phyloP scores from a whole-genome alignment of 2,888 invertebrate genomes.

The Oscheius sp. region DNA sequence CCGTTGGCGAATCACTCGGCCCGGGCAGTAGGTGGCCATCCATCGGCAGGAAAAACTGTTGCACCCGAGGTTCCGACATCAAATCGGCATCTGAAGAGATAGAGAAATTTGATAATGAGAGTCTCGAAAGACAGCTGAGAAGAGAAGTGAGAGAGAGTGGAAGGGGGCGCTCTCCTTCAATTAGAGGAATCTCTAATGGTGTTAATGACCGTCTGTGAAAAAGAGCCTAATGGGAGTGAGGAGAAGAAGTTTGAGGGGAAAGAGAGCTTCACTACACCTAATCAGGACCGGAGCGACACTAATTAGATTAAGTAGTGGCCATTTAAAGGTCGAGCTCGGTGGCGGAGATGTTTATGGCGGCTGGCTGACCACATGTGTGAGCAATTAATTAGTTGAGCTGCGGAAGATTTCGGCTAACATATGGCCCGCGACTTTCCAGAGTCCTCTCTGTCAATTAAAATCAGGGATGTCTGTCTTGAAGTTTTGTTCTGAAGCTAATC shows the following conservation, averaged over 20 bases:
- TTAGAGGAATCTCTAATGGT: slow-evolving; percentile 32
- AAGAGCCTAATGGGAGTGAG: slow-evolving; percentile 11
- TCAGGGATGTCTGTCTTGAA: too few species aligned
- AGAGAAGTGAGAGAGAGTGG: not conserved
- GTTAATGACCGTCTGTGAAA: slow-evolving; percentile 26
- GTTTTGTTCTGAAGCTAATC: too few species aligned
- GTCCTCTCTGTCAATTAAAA: not conserved
- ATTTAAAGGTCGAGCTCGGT: slow-evolving; percentile 29
- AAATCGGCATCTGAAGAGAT: slow-evolving; percentile 32
- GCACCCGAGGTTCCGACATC: slow-evolving; percentile 36
- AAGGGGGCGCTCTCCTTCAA: slow-evolving; percentile 18
- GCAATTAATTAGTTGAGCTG: slow-evolving; percentile 42
- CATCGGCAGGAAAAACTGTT: slow-evolving; percentile 32
- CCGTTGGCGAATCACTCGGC: slow-evolving; percentile 28
- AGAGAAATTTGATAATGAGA: slow-evolving; percentile 3
- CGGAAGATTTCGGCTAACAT: slow-evolving; percentile 36
- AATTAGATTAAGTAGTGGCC: slow-evolving; percentile 25
- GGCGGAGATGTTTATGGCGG: slow-evolving; percentile 38
- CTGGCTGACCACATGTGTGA: slow-evolving; percentile 38
- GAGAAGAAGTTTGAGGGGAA: slow-evolving; percentile 15
- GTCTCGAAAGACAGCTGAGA: not conserved
- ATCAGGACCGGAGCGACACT: slow-evolving; percentile 3
- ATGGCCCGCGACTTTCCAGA: slow-evolving; percentile 25
- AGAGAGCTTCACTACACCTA: not conserved
- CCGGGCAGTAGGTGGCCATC: slow-evolving; percentile 36